phyloP scores from a whole-genome alignment of 2,888 invertebrate species.

The Dryobota labecula region DNA sequence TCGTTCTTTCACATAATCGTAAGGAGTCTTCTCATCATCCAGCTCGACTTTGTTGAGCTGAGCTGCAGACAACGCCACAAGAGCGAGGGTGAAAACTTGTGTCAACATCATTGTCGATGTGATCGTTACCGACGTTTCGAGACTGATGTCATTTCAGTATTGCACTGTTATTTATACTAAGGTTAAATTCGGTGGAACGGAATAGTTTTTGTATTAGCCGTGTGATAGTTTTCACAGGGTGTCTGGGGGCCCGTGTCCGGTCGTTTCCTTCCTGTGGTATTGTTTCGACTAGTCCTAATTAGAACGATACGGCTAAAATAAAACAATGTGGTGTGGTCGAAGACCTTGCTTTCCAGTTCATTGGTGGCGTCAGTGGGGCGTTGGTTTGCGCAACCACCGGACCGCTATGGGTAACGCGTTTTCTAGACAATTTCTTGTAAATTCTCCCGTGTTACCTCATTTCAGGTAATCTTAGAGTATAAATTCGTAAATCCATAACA shows the following conservation, averaged over 20 bases:
- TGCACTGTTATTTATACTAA: slow-evolving; percentile 88
- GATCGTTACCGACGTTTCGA: slow-evolving; percentile 77
- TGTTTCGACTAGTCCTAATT: slow-evolving; percentile 88
- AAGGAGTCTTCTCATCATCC: slow-evolving; percentile 84
- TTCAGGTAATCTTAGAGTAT: slow-evolving; percentile 40
- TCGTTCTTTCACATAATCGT: slow-evolving; percentile 85
- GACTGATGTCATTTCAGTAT: slow-evolving; percentile 87
- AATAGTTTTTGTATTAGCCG: slow-evolving; percentile 75
- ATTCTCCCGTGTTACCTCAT: slow-evolving; percentile 65
- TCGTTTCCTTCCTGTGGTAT: slow-evolving; percentile 89
- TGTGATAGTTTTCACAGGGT: slow-evolving; percentile 86
- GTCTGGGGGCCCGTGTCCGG: slow-evolving; percentile 79
- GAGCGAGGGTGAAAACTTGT: slow-evolving; percentile 75
- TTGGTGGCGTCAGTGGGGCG: slow-evolving; percentile 85
- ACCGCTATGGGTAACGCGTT: slow-evolving; percentile 83
- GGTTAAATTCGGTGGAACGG: slow-evolving; percentile 87
- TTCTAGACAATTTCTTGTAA: slow-evolving; percentile 75
- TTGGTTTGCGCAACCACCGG: slow-evolving; percentile 82
- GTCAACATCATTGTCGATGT: slow-evolving; percentile 80
- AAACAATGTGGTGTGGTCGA: slow-evolving; percentile 85
- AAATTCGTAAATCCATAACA: slow-evolving; percentile 7
- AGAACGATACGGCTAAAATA: slow-evolving; percentile 84
- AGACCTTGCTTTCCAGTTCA: slow-evolving; percentile 90
- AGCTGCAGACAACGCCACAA: slow-evolving; percentile 75
- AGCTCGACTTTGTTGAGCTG: slow-evolving; percentile 79